Conservation (phyloP, 2,888 invertebrate genomes). For the Gastrophysa polygoni region DNA sequence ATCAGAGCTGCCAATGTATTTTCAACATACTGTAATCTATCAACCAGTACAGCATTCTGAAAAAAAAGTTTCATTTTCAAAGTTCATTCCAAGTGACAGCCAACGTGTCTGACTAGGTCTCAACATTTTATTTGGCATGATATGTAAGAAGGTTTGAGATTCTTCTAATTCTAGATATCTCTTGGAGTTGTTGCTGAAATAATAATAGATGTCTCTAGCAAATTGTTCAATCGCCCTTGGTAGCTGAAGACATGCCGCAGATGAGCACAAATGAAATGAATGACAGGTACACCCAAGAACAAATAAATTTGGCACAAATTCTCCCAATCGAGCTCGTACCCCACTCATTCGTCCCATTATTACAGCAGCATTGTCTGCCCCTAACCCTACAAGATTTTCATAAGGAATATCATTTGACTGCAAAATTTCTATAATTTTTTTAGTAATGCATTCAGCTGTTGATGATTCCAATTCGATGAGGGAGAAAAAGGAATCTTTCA, state of each 20-base stretch:
- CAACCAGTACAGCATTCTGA: constrained; percentile 3
- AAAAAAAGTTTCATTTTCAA: constrained; percentile 10
- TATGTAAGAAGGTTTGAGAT: constrained; percentile 19
- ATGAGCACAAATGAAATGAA: constrained; percentile 24
- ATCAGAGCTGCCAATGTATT: constrained; percentile 8
- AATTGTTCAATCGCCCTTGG: constrained; percentile 25
- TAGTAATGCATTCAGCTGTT: too few relatives aligned
- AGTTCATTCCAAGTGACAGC: constrained; percentile 20
- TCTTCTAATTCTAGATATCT: constrained; percentile 10
- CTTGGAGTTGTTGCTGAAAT: constrained; percentile 21
- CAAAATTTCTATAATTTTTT: too few relatives aligned
- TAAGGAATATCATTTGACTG: too few relatives aligned
- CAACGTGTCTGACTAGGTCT: constrained; percentile 22
- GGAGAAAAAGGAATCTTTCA: too few relatives aligned
- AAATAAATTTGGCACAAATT: constrained; percentile 11
- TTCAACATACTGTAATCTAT: constrained; percentile 7
- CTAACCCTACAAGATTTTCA: constrained; percentile 15
- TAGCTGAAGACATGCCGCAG: constrained; percentile 20
- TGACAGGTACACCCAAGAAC: constrained; percentile 26
- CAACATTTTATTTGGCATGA: constrained; percentile 21
- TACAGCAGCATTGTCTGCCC: constrained; percentile 23
- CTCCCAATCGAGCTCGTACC: constrained; percentile 19
- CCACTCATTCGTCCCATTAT: constrained; percentile 21
- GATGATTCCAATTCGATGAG: too few relatives aligned
- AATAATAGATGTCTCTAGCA: constrained; percentile 14